Evolutionary conservation across 2,113 vertebrate genomes (phyloP).

Genomic region (Seriola aureovittata): DNA sequence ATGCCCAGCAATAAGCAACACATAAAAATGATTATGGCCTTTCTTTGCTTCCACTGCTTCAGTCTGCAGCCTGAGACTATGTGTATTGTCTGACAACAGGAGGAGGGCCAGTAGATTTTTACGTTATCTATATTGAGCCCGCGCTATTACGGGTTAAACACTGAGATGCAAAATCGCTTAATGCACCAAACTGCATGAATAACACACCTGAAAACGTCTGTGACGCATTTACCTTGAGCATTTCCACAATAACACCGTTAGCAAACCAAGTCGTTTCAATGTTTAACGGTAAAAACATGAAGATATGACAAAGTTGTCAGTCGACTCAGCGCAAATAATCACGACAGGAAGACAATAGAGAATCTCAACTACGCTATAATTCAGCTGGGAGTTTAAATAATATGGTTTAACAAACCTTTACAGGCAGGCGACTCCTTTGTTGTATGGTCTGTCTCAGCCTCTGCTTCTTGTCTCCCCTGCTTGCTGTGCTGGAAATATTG

Average conservation of each 20-base stretch:
- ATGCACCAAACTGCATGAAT: background rate
- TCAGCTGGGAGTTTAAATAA: background rate
- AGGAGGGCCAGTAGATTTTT: background rate
- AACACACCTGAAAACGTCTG: background rate
- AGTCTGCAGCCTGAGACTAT: background rate
- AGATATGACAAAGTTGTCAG: slow-evolving; percentile 46
- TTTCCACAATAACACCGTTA: slow-evolving; percentile 12
- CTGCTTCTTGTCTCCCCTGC: slow-evolving; percentile 28
- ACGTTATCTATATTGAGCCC: no score
- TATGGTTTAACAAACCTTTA: slow-evolving; percentile 53
- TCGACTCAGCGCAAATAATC: background rate
- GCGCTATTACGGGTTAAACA: background rate
- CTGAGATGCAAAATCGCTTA: background rate
- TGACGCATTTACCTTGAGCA: slow-evolving; percentile 11
- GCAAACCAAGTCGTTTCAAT: background rate
- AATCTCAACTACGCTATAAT: background rate
- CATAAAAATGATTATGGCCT: background rate
- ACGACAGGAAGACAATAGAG: background rate
- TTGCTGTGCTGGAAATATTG: slow-evolving; percentile 77
- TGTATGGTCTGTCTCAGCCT: slow-evolving; percentile 8
- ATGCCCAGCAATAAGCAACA: background rate
- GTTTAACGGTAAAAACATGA: background rate
- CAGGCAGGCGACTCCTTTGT: slow-evolving; percentile 55
- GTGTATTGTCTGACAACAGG: background rate
- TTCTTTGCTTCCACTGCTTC: background rate